A percentile compares a stretch with the other conserved stretches of the same genome.
Evolutionary conservation across 2,888 invertebrate genomes (phyloP).

Genomic region (Drosophila yooni): DNA sequence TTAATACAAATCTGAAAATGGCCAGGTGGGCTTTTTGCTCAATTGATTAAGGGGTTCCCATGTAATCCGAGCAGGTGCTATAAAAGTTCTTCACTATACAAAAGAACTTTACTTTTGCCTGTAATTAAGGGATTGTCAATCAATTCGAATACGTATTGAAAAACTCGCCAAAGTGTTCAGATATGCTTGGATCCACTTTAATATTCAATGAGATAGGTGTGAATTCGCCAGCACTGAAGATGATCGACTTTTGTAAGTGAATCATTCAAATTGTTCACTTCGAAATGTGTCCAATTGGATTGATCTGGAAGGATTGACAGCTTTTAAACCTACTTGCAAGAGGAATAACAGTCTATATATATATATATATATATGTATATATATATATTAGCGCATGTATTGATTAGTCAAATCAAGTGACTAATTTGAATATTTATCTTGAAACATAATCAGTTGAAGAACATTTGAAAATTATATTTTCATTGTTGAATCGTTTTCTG

Average conservation of each 20-base stretch:
- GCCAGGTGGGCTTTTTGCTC: slow-evolving; percentile 15
- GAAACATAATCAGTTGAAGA: not conserved
- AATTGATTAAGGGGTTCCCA: not conserved
- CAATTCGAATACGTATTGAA: slow-evolving; percentile 2
- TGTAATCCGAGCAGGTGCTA: not conserved
- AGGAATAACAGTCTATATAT: not conserved
- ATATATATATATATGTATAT: not conserved
- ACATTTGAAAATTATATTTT: not conserved
- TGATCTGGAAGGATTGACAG: slow-evolving; percentile 43
- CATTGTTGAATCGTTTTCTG: not conserved
- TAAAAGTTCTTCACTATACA: not conserved
- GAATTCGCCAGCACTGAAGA: not conserved
- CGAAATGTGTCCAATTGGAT: slow-evolving; percentile 49
- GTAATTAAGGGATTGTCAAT: slow-evolving; percentile 28
- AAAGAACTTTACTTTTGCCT: not conserved
- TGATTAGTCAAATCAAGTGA: not conserved
- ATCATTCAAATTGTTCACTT: slow-evolving; percentile 41
- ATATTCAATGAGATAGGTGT: slow-evolving; percentile 55
- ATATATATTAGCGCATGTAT: not conserved
- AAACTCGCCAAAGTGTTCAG: not conserved
- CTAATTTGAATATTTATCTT: not conserved
- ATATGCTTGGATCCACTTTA: slow-evolving; percentile 30
- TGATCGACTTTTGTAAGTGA: slow-evolving; percentile 44
- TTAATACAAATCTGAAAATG: not conserved
- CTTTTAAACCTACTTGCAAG: not conserved